phyloP scores from a whole-genome alignment of 2,113 vertebrate species.

The Recurvirostra avosetta region DNA sequence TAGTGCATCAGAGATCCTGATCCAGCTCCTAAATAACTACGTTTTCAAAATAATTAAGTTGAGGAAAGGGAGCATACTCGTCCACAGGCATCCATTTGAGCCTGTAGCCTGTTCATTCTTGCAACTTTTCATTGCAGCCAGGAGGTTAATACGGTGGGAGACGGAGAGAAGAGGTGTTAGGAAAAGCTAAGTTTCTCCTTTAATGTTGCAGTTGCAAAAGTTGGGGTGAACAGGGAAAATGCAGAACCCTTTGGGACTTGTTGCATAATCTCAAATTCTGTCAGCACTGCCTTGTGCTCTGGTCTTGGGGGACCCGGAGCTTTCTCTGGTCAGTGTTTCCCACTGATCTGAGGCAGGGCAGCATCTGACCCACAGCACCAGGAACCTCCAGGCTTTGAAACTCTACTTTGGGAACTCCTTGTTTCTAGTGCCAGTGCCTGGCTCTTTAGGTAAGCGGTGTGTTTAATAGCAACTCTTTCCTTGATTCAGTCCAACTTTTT shows the following conservation, averaged over 20 bases:
- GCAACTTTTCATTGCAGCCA: background rate
- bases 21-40: background rate
- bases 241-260: background rate
- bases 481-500: background rate
- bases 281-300: background rate
- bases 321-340: fast-evolving
- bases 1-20: background rate
- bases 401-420: background rate
- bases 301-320: fast-evolving
- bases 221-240: background rate
- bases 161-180: background rate
- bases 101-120: background rate
- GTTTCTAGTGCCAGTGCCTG: background rate
- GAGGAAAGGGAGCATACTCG: background rate
- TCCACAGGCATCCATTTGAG: background rate
- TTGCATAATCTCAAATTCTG: background rate
- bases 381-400: background rate
- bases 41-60: background rate
- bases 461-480: background rate
- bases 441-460: background rate
- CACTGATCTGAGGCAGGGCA: background rate
- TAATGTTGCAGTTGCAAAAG: background rate
- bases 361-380: background rate
- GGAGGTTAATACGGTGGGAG: background rate
- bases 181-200: background rate